phyloP scores from a whole-genome alignment of 1,140 invertebrate genomes.

The Brachionus rubens region DNA sequence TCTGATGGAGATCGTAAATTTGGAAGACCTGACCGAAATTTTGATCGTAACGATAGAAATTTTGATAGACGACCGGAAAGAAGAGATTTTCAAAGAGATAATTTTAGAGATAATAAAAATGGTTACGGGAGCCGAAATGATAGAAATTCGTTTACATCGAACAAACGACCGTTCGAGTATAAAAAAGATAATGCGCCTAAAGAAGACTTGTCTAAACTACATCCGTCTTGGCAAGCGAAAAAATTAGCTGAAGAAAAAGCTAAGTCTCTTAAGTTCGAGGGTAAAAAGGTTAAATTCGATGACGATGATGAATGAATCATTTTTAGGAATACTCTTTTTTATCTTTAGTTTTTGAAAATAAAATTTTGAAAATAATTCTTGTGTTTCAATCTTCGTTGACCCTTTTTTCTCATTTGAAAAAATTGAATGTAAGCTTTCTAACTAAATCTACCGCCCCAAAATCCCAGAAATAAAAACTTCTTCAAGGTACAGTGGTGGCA shows the following conservation, averaged over 20 bases:
- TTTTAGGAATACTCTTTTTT: not conserved
- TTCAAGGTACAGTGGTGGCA: no score
- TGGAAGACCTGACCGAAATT: not conserved
- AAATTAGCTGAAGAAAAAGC: slow-evolving; percentile 38
- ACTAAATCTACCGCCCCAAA: no score
- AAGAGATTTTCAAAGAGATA: not conserved
- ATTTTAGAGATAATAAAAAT: no score
- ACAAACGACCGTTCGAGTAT: not conserved
- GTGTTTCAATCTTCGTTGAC: no score
- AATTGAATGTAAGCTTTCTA: no score
- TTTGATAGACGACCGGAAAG: not conserved
- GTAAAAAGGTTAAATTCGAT: slow-evolving; percentile 40
- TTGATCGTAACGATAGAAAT: not conserved
- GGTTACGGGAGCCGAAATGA: no score
- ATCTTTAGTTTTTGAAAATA: not conserved
- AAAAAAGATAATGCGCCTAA: slow-evolving; percentile 8
- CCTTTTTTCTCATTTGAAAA: no score
- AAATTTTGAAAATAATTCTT: no score
- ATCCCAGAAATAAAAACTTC: no score
- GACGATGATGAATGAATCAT: slow-evolving; percentile 45
- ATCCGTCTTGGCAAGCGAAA: slow-evolving; percentile 44
- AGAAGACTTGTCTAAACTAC: slow-evolving; percentile 34
- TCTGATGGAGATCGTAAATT: not conserved
- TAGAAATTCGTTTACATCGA: no score
- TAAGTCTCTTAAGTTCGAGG: slow-evolving; percentile 27